Base-by-base conservation (phyloP, 2,113 vertebrate species). In the Leucopternis melanops region DNA sequence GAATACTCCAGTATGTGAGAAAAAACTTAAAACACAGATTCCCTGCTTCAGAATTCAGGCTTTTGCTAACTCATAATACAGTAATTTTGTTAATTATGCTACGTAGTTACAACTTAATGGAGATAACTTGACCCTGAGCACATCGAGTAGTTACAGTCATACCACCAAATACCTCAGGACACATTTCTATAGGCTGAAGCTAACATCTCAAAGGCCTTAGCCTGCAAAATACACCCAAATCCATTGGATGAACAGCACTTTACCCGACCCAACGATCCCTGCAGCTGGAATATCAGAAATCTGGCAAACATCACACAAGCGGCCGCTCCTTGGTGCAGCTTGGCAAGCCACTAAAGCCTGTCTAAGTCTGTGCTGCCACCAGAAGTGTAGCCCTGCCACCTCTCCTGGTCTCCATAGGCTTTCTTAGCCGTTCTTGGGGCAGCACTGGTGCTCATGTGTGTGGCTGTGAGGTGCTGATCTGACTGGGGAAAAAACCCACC, bases 401-500 rank as follows among this genome's bases (percentile, higher is more conserved):
- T n/a, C 20, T 20, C 20, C 25, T 2, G 50, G 23, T 26, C 5
- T 1, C 91, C 8, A 44, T 0, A 5, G 17, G 32, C 42, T 50
- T 26, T 27, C 7, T 1, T 0, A 20, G 38, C 44, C 3, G 0
- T 12, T 32, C 45, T 22, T 3, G 7, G 69, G 55, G 36, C 69
- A 59, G 34, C 34, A 2, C 34, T 15, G 25, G 17, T 2, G 10
- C 31, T 40, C 9, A 2, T 4, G 1, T 9, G 4, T 6, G 26
- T 7, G 40, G 40, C 42, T 55, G 22, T 8, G 29, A n/a, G 34
- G 11, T 36, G 50, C 49, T 31, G 52, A 13, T 21, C 38, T 16
- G 40, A 5, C n/a, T 5, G 34, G 40, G 34, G 6, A 21, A 31
- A 54, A 47, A 17, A 10, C 7, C 16, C 49, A 34, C 27, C 6